phyloP scores from a whole-genome alignment of 2,797 vertebrate species.

The Acrossocheilus wenchowensis region DNA sequence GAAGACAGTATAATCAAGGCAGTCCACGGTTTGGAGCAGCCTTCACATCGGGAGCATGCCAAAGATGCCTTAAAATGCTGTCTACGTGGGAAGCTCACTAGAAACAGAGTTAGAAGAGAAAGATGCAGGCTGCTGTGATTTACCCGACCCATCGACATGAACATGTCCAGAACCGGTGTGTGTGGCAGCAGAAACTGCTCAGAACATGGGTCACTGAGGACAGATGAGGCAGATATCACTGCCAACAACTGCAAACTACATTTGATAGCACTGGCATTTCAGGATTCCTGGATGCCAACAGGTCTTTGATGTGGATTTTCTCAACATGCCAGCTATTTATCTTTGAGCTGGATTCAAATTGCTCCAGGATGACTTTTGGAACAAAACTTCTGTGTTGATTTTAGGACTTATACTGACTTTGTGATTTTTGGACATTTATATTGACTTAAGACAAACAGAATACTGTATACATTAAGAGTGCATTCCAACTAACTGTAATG shows the following conservation, averaged over 20 bases:
- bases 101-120: neutral
- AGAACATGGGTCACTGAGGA: constrained; percentile 25
- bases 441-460: neutral
- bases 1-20: neutral
- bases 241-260: constrained; percentile 19
- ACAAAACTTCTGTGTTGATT: neutral
- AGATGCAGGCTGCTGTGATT: neutral
- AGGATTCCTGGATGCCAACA: constrained; percentile 6
- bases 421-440: neutral
- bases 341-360: neutral
- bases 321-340: constrained; percentile 15
- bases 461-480: neutral
- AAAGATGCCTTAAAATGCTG: neutral
- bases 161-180: neutral
- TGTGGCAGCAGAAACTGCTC: neutral
- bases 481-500: neutral
- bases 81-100: neutral
- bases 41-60: neutral
- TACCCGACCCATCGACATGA: neutral
- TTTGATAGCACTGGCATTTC: constrained; percentile 27
- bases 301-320: constrained; percentile 23
- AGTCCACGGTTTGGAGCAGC: neutral
- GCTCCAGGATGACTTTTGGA: neutral
- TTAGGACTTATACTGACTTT: neutral
- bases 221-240: constrained; percentile 3